These are phyloP conservation scores for Dromaius novaehollandiae DNA, from an alignment of 2,113 vertebrate genomes.

Conservation along the genomic window DNA sequence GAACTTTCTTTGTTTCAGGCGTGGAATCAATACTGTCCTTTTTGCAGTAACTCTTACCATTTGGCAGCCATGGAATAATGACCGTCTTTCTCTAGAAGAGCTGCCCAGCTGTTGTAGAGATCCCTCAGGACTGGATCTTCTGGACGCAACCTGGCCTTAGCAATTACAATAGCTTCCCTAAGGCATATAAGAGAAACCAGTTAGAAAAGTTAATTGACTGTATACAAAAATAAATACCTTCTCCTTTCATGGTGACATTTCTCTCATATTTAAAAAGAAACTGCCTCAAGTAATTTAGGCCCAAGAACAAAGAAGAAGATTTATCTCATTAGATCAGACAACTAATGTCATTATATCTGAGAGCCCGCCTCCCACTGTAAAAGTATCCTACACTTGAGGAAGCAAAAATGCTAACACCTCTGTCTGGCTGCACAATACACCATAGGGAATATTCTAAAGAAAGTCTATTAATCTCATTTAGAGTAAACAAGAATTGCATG, in stretches of 20 bases:
- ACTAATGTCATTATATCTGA: not conserved
- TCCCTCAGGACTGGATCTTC: constrained; percentile 88
- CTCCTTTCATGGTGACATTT: not conserved
- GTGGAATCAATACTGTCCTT: not conserved
- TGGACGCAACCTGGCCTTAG: constrained; percentile 87
- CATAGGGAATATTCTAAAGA: not conserved
- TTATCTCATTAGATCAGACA: not conserved
- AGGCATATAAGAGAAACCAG: not conserved
- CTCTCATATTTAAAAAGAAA: not conserved
- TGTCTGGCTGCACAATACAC: not conserved
- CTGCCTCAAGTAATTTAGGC: not conserved
- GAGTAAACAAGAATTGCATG: not conserved
- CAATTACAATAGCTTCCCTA: constrained; percentile 93
- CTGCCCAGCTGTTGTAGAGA: constrained; percentile 89
- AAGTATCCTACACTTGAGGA: not conserved
- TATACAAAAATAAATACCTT: not conserved
- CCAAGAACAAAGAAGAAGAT: not conserved
- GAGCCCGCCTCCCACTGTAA: not conserved
- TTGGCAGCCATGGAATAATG: constrained; percentile 94
- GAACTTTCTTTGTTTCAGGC: not conserved
- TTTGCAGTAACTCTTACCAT: constrained; percentile 78
- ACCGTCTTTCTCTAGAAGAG: constrained; percentile 89
- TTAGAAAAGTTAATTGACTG: not conserved
- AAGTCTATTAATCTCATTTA: not conserved
- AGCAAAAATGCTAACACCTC: not conserved